Evolutionary conservation across 2,888 invertebrate species (phyloP).

Genomic region (Baronia brevicornis): DNA sequence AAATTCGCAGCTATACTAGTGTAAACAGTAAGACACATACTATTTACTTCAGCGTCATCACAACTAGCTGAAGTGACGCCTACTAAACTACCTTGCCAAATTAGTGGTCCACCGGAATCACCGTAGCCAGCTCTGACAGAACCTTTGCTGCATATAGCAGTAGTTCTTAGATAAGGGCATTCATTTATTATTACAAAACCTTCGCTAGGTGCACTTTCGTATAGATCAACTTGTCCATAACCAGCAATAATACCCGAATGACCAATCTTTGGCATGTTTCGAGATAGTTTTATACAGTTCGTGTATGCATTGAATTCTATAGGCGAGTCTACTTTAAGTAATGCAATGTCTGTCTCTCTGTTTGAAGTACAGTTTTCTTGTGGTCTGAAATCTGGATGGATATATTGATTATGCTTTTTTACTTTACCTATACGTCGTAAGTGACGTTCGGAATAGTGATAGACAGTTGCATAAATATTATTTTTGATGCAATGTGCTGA

Average conservation of each 20-base stretch:
- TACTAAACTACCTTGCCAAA: conserved; percentile 6
- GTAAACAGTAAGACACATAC: conserved; percentile 9
- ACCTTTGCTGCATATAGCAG: conserved; percentile 5
- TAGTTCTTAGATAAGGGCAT: conserved; percentile 1
- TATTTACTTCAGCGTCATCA: neutral
- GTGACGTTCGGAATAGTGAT: neutral
- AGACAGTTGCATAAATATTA: neutral
- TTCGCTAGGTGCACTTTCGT: conserved; percentile 1
- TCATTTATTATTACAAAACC: conserved; percentile 2
- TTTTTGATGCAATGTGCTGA: conserved; percentile 6
- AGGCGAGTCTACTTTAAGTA: neutral
- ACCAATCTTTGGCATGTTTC: neutral
- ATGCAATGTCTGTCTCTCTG: conserved; percentile 7
- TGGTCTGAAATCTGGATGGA: conserved; percentile 3
- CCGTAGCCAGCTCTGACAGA: conserved; percentile 8
- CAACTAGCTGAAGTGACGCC: conserved; percentile 8
- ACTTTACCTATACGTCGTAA: conserved; percentile 1
- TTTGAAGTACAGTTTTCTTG: neutral
- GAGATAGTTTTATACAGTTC: conserved; percentile 2
- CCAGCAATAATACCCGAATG: conserved; percentile 9
- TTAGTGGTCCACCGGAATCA: conserved; percentile 12
- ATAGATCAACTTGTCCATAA: conserved; percentile 6
- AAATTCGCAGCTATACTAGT: conserved; percentile 7
- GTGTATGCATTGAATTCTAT: conserved; percentile 1
- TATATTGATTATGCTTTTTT: neutral